Evolutionary conservation across 2,113 vertebrate species (phyloP), one percentile per base, ranked within the genome.

Genomic region (Pogonocichla stellata): DNA sequence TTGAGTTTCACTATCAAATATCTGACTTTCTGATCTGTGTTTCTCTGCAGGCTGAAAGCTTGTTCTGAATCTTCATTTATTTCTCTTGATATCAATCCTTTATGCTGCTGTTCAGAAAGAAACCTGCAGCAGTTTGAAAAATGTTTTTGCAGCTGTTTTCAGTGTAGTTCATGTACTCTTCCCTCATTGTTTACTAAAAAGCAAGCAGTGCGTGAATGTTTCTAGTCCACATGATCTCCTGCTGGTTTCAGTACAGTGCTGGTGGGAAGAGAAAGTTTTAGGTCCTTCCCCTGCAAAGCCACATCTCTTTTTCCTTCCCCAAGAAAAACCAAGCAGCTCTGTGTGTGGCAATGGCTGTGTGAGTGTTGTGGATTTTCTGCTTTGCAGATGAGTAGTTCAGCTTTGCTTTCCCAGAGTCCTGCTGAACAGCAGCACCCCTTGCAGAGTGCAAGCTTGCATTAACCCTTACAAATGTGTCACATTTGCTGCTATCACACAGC

Each of bases 321-420:
- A 25, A 10, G 56, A n/a, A 57, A 38, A 91, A 38, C 0, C 42
- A 57, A 31, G 62, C 54, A 83, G 42, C 71, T 65, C 2, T 28
- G 19, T 34, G 36, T 58, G 51, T 79, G 61, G 72, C 51, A 34
- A 0, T 2, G 48, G 31, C 61, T n/a, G 4, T 34, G 47, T 45
- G 64, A 77, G 33, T 14, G 13, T 62, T 7, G 11, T 64, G 83
- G 36, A 51, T 79, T 90, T 92, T 72, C 54, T 33, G 28, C 18
- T 83, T 51, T 80, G 75, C 2, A 4, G 36, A 40, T 40, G 40
- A 77, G 43, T 43, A 53, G 65, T 69, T 86, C n/a, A 66, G 60
- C 56, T 80, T 86, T 91, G 64, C 72, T 91, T 91, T 91, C 54
- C 50, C 67, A 47, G 83, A 47, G n/a, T 33, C 28, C 58, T 53